Percentiles rank a stretch among this genome's conserved stretches.
Conservation (phyloP, 2,113 vertebrate species). For the Notarius quadriscutis region DNA sequence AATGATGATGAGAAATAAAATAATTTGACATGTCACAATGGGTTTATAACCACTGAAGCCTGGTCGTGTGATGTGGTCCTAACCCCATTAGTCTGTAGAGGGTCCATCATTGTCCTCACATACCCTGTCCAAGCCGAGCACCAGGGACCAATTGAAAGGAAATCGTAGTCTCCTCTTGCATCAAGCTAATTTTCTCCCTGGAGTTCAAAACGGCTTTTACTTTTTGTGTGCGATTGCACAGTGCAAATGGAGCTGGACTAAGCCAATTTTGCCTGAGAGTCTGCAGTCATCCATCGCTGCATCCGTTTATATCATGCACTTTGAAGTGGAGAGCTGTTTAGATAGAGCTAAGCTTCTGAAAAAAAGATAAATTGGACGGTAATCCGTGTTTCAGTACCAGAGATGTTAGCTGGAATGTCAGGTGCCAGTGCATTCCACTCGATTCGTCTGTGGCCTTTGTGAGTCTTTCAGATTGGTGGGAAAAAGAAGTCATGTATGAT, state of each 20-base stretch:
- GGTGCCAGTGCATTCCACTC: slow-evolving; percentile 66
- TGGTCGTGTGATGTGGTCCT: not conserved
- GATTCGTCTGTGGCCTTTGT: slow-evolving; percentile 73
- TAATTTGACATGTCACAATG: not conserved
- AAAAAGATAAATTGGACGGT: slow-evolving; percentile 71
- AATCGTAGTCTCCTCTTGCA: slow-evolving; percentile 45
- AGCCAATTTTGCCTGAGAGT: slow-evolving; percentile 65
- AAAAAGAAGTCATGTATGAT: slow-evolving; percentile 56
- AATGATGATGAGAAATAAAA: not conserved
- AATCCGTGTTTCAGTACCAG: slow-evolving; percentile 70
- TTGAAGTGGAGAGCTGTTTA: slow-evolving; percentile 74
- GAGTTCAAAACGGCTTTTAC: slow-evolving; percentile 64
- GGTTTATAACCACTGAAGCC: not conserved
- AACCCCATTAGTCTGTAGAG: not conserved
- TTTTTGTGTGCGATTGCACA: slow-evolving; percentile 52
- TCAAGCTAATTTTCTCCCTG: slow-evolving; percentile 42
- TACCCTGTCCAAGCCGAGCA: slow-evolving; percentile 15
- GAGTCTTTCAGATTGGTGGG: slow-evolving; percentile 46
- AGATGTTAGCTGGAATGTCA: slow-evolving; percentile 73
- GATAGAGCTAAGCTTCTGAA: slow-evolving; percentile 67
- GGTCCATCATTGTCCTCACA: not conserved
- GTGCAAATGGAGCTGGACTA: slow-evolving; percentile 68
- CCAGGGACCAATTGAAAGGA: slow-evolving; percentile 41
- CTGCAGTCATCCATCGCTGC: slow-evolving; percentile 56
- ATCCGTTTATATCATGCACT: slow-evolving; percentile 60